Base-by-base conservation (phyloP, 2,797 vertebrate genomes). In the Psittacula echo region DNA sequence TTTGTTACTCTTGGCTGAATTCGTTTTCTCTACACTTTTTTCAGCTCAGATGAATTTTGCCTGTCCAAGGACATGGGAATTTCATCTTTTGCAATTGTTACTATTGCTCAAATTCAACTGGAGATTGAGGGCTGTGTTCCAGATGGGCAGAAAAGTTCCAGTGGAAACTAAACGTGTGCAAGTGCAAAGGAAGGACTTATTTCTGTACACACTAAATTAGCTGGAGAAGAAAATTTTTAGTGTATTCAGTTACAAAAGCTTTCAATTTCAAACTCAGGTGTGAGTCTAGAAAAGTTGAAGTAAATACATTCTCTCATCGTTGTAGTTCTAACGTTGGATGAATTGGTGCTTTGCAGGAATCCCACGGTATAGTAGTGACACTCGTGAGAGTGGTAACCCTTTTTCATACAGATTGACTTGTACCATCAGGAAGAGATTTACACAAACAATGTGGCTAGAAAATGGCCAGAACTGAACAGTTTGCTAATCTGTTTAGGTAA, bases 341-440 rank as follows among this genome's bases (percentile, higher is more conserved):
- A 56, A 7, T 1, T 50, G 32, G 30, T 18, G 34, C 56, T 73
- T 27, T 67, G 4, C 6, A 26, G 13, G n/a, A n/a, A 10, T 62
- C 41, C 61, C 48, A 7, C 0, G 2, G 26, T 65, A 34, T 0
- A 0, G n/a, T 16, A 27, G 26, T 32, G 60, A 13, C 8, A 11
- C 27, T 82, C 0, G 0, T 30, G 27, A 17, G 41, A 67, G 37
- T 11, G 65, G 15, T 13, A 26, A 21, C 14, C 1, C 17, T 45
- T 73, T 26, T 23, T 44, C 8, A 24, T 20, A 12, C 37, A 44
- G 17, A 7, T 32, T 42, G 9, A 1, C 12, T 21, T 45, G 76
- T 72, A 89, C 27, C 12, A 12, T 39, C 15, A 34, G 65, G 39
- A 45, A 42, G 88, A 84, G 72, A 37, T 72, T 56, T 64, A 21